These are phyloP conservation scores for Aspiorhynchus laticeps DNA, from an alignment of 2,113 vertebrate genomes.

Conservation along the genomic window DNA sequence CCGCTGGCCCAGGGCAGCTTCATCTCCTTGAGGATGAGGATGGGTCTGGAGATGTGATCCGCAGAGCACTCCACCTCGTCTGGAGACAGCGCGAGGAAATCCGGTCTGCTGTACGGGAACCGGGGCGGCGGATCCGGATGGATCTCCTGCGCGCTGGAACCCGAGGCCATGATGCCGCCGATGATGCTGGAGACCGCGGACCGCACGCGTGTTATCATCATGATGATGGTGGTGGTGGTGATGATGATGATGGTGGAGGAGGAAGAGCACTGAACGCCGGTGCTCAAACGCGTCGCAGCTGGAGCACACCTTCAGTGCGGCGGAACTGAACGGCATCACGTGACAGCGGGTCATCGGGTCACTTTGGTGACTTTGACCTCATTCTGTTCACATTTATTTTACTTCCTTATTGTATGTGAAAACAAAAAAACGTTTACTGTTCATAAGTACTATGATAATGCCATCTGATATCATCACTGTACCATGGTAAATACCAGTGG, in stretches of 20 bases:
- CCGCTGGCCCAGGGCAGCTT: slow-evolving; percentile 91
- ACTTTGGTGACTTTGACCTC: neutral
- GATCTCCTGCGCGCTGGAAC: slow-evolving; percentile 73
- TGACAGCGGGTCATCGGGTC: neutral
- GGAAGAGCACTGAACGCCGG: slow-evolving; percentile 4
- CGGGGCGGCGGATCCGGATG: slow-evolving; percentile 83
- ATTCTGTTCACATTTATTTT: neutral
- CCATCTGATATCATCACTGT: no score
- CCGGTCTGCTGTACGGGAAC: slow-evolving; percentile 89
- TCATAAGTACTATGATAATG: neutral
- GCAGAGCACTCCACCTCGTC: slow-evolving; percentile 94
- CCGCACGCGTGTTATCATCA: slow-evolving; percentile 91
- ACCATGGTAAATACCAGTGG: no score
- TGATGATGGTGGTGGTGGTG: neutral
- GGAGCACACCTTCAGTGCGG: neutral
- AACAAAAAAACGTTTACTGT: neutral
- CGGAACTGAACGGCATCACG: slow-evolving; percentile 2
- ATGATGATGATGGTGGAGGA: neutral
- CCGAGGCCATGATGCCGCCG: slow-evolving; percentile 90
- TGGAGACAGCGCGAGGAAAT: slow-evolving; percentile 89
- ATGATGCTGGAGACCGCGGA: slow-evolving; percentile 92
- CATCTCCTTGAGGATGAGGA: slow-evolving; percentile 91
- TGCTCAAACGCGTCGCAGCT: neutral
- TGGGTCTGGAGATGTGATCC: slow-evolving; percentile 90
- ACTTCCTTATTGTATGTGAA: neutral